Evolutionary conservation across 37 sponge, comb jelly and placozoan species (phyloP), one percentile per base, ranked within the genome.

Genomic region (Spongilla lacustris): DNA sequence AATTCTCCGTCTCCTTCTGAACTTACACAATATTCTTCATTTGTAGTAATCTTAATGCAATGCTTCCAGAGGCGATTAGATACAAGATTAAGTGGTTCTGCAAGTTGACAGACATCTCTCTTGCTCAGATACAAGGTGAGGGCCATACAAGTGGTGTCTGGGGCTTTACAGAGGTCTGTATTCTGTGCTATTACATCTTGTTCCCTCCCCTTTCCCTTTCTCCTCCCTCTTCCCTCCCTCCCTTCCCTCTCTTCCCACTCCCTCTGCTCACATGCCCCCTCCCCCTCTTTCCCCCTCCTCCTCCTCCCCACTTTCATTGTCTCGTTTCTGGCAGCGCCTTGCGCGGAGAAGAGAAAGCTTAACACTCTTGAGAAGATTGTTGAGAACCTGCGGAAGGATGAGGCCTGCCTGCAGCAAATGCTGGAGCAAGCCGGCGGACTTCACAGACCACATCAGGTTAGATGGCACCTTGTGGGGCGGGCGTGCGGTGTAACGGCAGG

Each of bases 81-180:
- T 88, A 87, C 92, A 84, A 84, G 78, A 83, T 87, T 76, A 71
- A 83, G 49, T 92, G 92, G 92, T 84, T 84, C 35, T 29, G 71
- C 2, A 85, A 84, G 4, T 69, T 92, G 32, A 84, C 75, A 22
- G 73, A 83, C 21, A 41, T 83, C 66, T 87, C 85, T 14, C 68
- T 87, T 2, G 75, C 84, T 17, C 70, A 81, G 27, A 50, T 74
- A 5, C 92, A 87, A 80, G 66, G 90, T 90, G 33, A 26, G 84
- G 74, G 14, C 24, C 66, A 67, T 80, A 67, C 66, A 67, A 66
- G 58, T 2, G 30, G 58, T 79, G 80, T 46, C n/a, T 25, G 80
- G 23, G 24, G 27, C 67, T 29, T 12, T 71, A 11, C 10, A 13
- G 12, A 22, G 28, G 3, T 9, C 68, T 4, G 36, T 35, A 28